Percentiles rank a stretch among this genome's conserved stretches.
These are phyloP conservation scores for Planiliza haematocheilus DNA, from an alignment of 2,113 vertebrate genomes.

Conservation along the genomic window DNA sequence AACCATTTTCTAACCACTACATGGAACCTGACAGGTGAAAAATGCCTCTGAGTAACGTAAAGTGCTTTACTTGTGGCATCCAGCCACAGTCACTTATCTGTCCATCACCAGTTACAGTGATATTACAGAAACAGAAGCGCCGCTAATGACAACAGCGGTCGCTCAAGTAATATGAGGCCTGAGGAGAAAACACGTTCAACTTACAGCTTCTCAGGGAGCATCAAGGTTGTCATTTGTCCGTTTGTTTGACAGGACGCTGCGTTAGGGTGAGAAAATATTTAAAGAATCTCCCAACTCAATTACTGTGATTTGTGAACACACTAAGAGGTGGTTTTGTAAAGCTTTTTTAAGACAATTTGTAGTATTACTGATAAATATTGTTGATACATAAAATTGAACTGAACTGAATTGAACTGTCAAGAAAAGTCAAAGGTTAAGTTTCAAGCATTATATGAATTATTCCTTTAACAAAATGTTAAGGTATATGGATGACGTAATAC, in stretches of 20 bases:
- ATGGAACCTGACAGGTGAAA: background rate
- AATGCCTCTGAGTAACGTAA: background rate
- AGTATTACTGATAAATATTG: no score
- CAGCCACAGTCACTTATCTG: background rate
- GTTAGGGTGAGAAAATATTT: constrained; percentile 35
- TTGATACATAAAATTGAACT: no score
- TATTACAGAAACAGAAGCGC: constrained; percentile 16
- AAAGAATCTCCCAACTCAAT: constrained; percentile 4
- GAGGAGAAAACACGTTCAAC: background rate
- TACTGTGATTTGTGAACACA: constrained; percentile 19
- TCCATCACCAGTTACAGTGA: constrained; percentile 10
- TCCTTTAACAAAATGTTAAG: no score
- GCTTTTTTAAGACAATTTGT: no score
- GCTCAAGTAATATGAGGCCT: constrained; percentile 8
- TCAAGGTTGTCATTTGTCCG: constrained; percentile 17
- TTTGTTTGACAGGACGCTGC: background rate
- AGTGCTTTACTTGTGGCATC: background rate
- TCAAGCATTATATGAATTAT: no score
- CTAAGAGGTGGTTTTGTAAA: background rate
- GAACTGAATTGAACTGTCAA: no score
- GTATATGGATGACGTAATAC: no score
- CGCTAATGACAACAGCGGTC: background rate
- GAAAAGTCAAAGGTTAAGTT: background rate
- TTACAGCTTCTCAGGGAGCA: background rate
- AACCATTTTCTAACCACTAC: background rate